Evolutionary conservation across 2,113 vertebrate species (phyloP).

Genomic region (Scytalopus superciliaris): DNA sequence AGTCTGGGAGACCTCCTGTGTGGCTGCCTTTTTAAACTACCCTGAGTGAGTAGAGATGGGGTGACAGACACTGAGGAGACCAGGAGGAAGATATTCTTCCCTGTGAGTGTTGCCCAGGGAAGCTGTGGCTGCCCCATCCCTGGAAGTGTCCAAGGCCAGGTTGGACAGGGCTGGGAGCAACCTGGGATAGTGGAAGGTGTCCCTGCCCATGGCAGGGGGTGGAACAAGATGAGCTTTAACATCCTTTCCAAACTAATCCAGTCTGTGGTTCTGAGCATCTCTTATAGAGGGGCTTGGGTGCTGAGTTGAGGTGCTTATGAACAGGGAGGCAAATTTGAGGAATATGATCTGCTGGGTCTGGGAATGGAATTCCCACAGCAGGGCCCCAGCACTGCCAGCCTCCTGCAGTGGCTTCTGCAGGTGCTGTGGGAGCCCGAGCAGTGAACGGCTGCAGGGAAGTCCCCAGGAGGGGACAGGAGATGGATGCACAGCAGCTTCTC

Average conservation of each 20-base stretch:
- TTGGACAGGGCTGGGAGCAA: neutral
- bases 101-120: neutral
- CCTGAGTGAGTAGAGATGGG: accelerated
- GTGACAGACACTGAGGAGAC: neutral
- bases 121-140: neutral
- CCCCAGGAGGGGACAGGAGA: neutral
- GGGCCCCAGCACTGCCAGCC: neutral
- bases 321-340: neutral
- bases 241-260: neutral
- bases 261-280: neutral
- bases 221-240: neutral
- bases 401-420: neutral
- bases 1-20: neutral
- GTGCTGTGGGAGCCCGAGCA: neutral
- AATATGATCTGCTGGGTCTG: accelerated
- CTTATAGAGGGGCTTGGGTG: neutral
- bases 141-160: neutral
- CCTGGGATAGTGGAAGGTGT: neutral
- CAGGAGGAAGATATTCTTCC: neutral
- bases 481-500: neutral
- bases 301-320: accelerated
- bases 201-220: neutral
- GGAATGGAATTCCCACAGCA: neutral
- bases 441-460: neutral
- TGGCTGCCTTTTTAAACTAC: no score